Base-by-base conservation (phyloP, 2,888 invertebrate genomes). In the Eledona agricola region DNA sequence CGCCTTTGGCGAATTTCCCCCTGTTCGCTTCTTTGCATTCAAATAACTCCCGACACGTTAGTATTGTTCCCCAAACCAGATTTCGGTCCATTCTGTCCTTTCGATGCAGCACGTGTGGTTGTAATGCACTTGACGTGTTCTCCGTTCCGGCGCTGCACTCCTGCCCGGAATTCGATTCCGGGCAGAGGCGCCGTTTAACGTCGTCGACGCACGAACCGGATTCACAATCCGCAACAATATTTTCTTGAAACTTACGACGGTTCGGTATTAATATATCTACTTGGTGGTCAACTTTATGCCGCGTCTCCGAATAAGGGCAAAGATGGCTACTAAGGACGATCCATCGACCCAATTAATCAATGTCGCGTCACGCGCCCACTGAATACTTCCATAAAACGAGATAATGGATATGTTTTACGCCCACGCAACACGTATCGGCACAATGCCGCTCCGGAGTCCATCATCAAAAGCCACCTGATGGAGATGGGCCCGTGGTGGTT, bases 361-460 rank as follows among this genome's bases (percentile, higher is more conserved):
- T 45, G 63, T 64, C 64, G 57, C 49, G 58, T 62, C 61, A 59
- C 42, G 58, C 55, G 58, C 62, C 59, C 58, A 59, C 55, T 51
- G 61, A 60, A 55, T 55, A 51, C 59, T 62, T 60, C 59, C 56
- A 62, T 59, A 60, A 60, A 56, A 59, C 47, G 53, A 60, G 59
- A 62, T 63, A 63, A 63, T 64, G 58, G 59, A 63, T 62, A 60
- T 57, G 62, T 63, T 64, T 63, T 59, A 59, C 61, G 59, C 59
- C 55, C 29, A 58, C 55, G 31, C 40, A 45, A 49, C 52, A 53
- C 31, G 42, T 47, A 56, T 55, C 50, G 49, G 49, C 51, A 47
- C 43, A 51, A 47, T 26, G 40, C 46, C 46, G 46, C 52, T 31
- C 7, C 26, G 38, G 15, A 52, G 46, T 46, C 52, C 46, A 52